Percentiles rank a stretch among this genome's conserved stretches.
These are phyloP conservation scores for Lutjanus argentimaculatus DNA, from an alignment of 2,797 vertebrate genomes.

Conservation along the genomic window DNA sequence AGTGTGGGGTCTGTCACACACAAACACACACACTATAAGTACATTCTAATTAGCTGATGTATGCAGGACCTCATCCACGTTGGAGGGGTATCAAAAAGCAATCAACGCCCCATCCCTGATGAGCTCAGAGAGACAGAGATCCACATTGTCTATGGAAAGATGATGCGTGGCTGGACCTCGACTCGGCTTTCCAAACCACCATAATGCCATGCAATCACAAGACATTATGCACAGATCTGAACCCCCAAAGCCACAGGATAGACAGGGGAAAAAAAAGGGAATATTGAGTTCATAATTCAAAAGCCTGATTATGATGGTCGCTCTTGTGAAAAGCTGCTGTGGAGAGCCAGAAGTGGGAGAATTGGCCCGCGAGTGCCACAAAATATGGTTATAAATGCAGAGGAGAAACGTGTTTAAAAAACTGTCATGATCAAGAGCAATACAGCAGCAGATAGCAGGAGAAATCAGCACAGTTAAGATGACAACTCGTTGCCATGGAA, in stretches of 20 bases:
- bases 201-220: slow-evolving; percentile 87
- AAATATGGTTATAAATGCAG: slow-evolving; percentile 78
- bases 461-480: slow-evolving; percentile 72
- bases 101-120: slow-evolving; percentile 91
- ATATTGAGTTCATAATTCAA: slow-evolving; percentile 82
- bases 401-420: slow-evolving; percentile 76
- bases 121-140: slow-evolving; percentile 85
- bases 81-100: slow-evolving; percentile 91
- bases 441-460: slow-evolving; percentile 58
- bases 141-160: slow-evolving; percentile 86
- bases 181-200: slow-evolving; percentile 78
- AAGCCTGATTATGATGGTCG: slow-evolving; percentile 84
- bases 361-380: slow-evolving; percentile 78
- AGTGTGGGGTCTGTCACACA: slow-evolving; percentile 78
- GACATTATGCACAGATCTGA: slow-evolving; percentile 87
- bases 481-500: slow-evolving; percentile 78
- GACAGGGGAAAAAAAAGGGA: slow-evolving; percentile 65
- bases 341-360: slow-evolving; percentile 79
- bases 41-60: slow-evolving; percentile 89
- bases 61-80: slow-evolving; percentile 88
- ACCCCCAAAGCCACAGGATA: slow-evolving; percentile 82
- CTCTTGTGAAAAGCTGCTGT: slow-evolving; percentile 79
- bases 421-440: slow-evolving; percentile 76
- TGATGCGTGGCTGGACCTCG: slow-evolving; percentile 82
- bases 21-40: slow-evolving; percentile 75